A percentile compares a stretch with the other conserved stretches of the same genome.
Conservation (phyloP, 1,140 invertebrate genomes). For the Aphelinus certus region DNA sequence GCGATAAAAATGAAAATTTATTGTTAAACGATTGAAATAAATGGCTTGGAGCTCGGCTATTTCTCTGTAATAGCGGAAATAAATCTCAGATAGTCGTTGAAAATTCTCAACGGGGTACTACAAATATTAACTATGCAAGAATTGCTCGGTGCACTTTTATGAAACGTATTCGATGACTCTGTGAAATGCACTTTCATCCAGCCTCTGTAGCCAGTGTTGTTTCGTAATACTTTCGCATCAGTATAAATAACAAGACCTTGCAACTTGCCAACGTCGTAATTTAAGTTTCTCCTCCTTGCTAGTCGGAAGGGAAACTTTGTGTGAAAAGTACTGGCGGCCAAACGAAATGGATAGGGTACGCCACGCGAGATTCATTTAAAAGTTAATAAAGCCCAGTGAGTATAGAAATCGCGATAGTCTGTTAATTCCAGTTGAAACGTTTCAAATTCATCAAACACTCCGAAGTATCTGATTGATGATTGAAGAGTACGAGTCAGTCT, state of each 20-base stretch:
- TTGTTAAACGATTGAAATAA: constrained; percentile 25
- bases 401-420: too few relatives aligned
- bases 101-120: background rate
- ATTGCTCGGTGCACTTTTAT: constrained; percentile 10
- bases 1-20: constrained; percentile 18
- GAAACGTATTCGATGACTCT: constrained; percentile 23
- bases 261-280: constrained; percentile 25
- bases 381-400: background rate
- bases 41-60: constrained; percentile 6
- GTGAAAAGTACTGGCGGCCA: background rate
- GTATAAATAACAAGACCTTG: constrained; percentile 32
- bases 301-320: constrained; percentile 21
- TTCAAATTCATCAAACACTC: too few relatives aligned
- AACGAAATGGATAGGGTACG: background rate
- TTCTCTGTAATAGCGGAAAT: constrained; percentile 18
- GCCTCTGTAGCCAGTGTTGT: background rate
- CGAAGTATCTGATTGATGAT: too few relatives aligned
- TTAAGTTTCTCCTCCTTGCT: constrained; percentile 16
- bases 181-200: constrained; percentile 23
- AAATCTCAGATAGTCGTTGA: constrained; percentile 4
- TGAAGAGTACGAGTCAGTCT: too few relatives aligned
- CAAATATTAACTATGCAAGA: constrained; percentile 6
- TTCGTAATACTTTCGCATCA: constrained; percentile 32
- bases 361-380: background rate
- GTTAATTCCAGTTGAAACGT: too few relatives aligned